Evolutionary conservation across 2,113 vertebrate genomes (phyloP), one percentile per base, ranked within the genome.

Genomic region (Sterrhoptilus dennistouni): DNA sequence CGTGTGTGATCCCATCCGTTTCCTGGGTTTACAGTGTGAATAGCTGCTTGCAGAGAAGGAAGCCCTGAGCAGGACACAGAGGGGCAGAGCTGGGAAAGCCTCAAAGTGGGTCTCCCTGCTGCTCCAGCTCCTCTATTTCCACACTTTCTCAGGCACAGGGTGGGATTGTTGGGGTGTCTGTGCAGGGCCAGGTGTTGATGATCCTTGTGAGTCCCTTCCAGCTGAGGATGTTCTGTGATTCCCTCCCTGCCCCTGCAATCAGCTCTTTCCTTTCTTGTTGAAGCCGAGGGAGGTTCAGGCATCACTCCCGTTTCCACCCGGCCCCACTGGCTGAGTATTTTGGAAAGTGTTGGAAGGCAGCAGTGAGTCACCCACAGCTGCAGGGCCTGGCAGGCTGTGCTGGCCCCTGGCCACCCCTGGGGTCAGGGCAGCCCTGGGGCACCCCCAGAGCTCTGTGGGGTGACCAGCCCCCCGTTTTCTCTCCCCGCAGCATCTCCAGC

Each of bases 401-500:
- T 88, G 96, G 94, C 86, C 83, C 76, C 40, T 1, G 2, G 92
- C 83, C 94, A 66, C 64, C 83, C 47, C 11, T 1, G 22, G 66
- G 86, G 88, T 85, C 89, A 77, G 16, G 4, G 83, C 36, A 22
- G 14, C 52, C 66, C 17, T 0, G 8, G 33, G 56, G 35, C 52
- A 66, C 45, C 75, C 78, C 4, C 1, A 44, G 33, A 44, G 35
- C 33, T 36, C 2, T 11, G 19, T 0, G 74, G 70, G 52, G 20
- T 53, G 38, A 77, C 5, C 0, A 31, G 60, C 18, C 22, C 57
- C 35, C 28, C 44, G 38, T 68, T 78, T 72, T 79, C 70, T 66
- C 69, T 69, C 2, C 38, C 38, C 5, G 38, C 97, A 99, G 99
- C 12, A 95, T 97, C 88, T 96, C 98, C 49, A 98, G 96, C 80